These are phyloP conservation scores for Ophioninae sp. DNA, from an alignment of 2,888 invertebrate species.

Conservation along the genomic window DNA sequence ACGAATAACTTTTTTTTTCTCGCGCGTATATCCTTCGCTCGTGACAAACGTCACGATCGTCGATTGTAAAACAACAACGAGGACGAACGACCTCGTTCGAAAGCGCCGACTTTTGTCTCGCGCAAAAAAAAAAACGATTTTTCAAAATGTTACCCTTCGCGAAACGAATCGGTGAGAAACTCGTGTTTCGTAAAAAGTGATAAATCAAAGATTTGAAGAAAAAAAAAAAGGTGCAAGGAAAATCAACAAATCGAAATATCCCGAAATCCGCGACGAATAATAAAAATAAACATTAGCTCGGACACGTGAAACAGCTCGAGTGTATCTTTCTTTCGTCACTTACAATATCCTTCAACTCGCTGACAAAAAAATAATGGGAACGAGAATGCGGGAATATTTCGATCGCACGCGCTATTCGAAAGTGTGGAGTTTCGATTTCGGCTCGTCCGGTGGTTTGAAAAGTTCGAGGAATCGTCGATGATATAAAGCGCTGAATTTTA, in stretches of 20 bases:
- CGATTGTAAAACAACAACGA: background rate
- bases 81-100: background rate
- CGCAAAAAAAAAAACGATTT: background rate
- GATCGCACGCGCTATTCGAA: constrained; percentile 27
- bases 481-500: constrained; percentile 23
- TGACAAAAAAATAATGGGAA: constrained; percentile 30
- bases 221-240: background rate
- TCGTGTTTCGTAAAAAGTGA: background rate
- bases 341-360: background rate
- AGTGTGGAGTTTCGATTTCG: constrained; percentile 31
- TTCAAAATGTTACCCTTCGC: background rate
- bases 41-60: background rate
- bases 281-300: background rate
- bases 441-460: constrained; percentile 21
- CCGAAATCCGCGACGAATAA: background rate
- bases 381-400: constrained; percentile 17
- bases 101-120: background rate
- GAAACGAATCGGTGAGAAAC: background rate
- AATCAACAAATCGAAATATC: background rate
- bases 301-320: constrained; percentile 11
- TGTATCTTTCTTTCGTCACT: background rate
- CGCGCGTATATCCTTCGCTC: background rate
- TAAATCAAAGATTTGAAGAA: background rate
- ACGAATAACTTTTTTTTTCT: background rate
- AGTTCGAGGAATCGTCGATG: constrained; percentile 29